phyloP scores from a whole-genome alignment of 1,140 invertebrate species.

The Drosophila tsacasi region DNA sequence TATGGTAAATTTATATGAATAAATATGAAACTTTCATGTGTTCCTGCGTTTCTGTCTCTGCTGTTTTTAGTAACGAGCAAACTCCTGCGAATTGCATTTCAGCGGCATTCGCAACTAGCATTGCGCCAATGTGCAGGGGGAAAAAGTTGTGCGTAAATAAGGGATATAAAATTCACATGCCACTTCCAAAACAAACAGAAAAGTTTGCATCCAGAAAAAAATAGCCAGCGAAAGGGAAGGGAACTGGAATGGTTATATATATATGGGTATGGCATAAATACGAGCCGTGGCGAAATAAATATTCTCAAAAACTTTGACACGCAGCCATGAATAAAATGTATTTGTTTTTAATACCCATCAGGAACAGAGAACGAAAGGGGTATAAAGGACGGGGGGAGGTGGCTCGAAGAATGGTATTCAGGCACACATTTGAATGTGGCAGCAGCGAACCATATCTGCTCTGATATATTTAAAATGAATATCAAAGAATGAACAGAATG shows the following conservation, averaged over 20 bases:
- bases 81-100: conserved; percentile 26
- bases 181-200: conserved; percentile 24
- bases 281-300: conserved; percentile 25
- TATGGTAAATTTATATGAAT: conserved; percentile 29
- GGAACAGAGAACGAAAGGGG: conserved; percentile 1
- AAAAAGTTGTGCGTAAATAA: conserved; percentile 50
- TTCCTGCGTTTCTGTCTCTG: neutral
- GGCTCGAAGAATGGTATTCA: neutral
- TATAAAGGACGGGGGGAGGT: too few species aligned
- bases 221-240: neutral
- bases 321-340: conserved; percentile 61
- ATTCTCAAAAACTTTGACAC: conserved; percentile 51
- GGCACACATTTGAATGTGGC: conserved; percentile 2
- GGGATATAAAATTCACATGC: conserved; percentile 44
- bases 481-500: conserved; percentile 15
- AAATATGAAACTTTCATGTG: conserved; percentile 25
- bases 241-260: neutral
- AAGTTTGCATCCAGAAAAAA: conserved; percentile 18
- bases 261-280: conserved; percentile 4
- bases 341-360: conserved; percentile 53
- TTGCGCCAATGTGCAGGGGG: neutral
- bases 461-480: conserved; percentile 19
- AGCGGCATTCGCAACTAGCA: conserved; percentile 20
- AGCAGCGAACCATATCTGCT: conserved; percentile 6
- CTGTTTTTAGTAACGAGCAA: conserved; percentile 10